Base-by-base conservation (phyloP, 92 coral and sea anemone species). In the Bergia puertoricense region DNA sequence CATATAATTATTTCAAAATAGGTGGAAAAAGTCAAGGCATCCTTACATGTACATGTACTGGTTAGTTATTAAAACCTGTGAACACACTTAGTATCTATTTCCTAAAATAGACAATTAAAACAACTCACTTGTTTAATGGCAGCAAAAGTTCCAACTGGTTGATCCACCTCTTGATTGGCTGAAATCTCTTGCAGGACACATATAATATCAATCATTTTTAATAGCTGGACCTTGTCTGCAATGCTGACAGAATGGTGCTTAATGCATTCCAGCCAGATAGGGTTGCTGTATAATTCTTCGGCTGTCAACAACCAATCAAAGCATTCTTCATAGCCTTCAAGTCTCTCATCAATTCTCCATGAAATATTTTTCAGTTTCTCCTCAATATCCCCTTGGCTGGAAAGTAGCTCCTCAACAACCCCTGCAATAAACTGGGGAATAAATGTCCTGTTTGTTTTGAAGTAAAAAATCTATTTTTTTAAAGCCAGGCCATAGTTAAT, bases 221-320 rank as follows among this genome's bases (percentile, higher is more conserved):
- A 54, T 6, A 88, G 71, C 66, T 93, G 93, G 22, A 86, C 87
- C 66, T 86, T 81, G 22, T 91, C 88, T 78, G 90, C 90, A 67
- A 90, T 80, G 65, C 80, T 54, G 30, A 57, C 78, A 22, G 93
- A 93, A 91, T 90, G 80, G 23, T 82, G 87, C 80, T 77, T 86
- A 72, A 95, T 88, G 81, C 96, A 93, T 11, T 95, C 89, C 74
- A 95, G 68, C 96, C 98, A 95, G 46, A 75, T 30, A 42, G 94
- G 75, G 36, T 88, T 85, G n/a, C 86, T 54, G 77, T 89, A 90
- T 16, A 93, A 88, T 65, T 95, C 96, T 76, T 95, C 98, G 18
- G 94, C 89, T 57, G 92, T 91, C 38, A 95, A 71, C 30, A 95
- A 85, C 98, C 98, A 92, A 76, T 95, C 94, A 88, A 95, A 90